Base-by-base conservation (phyloP, 2,888 invertebrate genomes). In the Lordiphosa fenestrarum region DNA sequence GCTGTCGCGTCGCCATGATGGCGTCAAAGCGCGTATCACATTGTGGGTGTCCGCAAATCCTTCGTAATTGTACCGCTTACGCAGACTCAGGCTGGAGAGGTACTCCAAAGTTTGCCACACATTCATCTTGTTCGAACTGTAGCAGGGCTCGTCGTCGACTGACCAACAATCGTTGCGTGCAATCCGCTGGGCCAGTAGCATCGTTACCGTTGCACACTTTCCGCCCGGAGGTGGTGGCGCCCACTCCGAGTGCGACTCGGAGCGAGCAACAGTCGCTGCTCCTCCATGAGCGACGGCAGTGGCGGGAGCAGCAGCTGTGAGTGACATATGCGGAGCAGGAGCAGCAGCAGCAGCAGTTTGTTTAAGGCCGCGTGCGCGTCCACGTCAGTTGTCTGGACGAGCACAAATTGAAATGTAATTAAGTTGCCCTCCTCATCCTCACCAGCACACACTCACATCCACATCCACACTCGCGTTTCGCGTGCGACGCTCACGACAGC, bases 101-200 rank as follows among this genome's bases (percentile, higher is more conserved):
- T 86, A 83, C 53, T 89, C 89, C 6, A 89, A 67, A 38, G 89
- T 88, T 53, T 89, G 89, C 89, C 89, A 89, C 36, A 89, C 86
- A 61, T 88, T 89, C 87, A 88, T 88, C 57, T 75, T 86, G 82
- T 88, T 87, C 72, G 86, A 62, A 76, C 85, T 69, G 81, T 84
- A 84, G 67, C 82, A 81, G 71, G 82, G 74, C 67, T 86, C 84
- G 58, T 85, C 78, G 53, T 85, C 87, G 82, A 88, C 88, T 88
- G 88, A 86, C 88, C 87, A 87, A 64, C 87, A 84, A 68, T 84
- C 80, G 60, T 68, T 80, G 80, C 84, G 84, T 72, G 78, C 75
- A 59, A 86, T 87, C 49, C 84, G 75, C 66, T 85, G 77, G 68
- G 88, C 87, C 56, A 87, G 73, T 72, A 88, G 86, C 87, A 88